phyloP scores from a whole-genome alignment of 2,888 invertebrate genomes.

The Lumbricus terrestris region DNA sequence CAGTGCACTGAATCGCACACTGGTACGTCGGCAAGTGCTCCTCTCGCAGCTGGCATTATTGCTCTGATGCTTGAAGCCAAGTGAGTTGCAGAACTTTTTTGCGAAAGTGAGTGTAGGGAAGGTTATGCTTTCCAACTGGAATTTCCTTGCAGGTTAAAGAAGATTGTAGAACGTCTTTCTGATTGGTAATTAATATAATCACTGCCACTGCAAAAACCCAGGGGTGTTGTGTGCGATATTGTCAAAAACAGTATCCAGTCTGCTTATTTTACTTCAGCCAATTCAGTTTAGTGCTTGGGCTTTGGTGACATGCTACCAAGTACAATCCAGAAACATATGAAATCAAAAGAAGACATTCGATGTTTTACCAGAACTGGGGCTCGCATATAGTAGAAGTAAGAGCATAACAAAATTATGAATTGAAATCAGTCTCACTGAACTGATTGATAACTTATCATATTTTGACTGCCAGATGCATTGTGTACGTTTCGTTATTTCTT shows the following conservation, averaged over 20 bases:
- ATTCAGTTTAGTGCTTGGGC: background rate
- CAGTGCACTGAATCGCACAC: slow-evolving; percentile 75
- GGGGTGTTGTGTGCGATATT: background rate
- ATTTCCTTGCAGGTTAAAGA: background rate
- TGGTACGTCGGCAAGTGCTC: slow-evolving; percentile 65
- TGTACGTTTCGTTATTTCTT: background rate
- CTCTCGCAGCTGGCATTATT: slow-evolving; percentile 64
- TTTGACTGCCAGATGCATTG: background rate
- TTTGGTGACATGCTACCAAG: background rate
- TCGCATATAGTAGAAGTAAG: background rate
- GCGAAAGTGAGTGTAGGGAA: background rate
- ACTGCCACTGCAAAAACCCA: background rate
- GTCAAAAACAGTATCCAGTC: background rate
- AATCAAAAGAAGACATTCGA: background rate
- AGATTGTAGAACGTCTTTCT: background rate
- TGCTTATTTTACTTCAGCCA: background rate
- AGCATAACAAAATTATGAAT: background rate
- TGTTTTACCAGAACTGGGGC: background rate
- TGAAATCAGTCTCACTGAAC: background rate
- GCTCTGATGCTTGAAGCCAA: slow-evolving; percentile 64
- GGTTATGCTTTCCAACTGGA: background rate
- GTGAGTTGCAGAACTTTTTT: slow-evolving; percentile 42
- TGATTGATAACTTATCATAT: background rate
- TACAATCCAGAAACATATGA: background rate
- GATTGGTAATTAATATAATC: slow-evolving; percentile 62